These are phyloP conservation scores for Parazoanthus darwini DNA, from an alignment of 92 coral and sea anemone genomes.

Conservation along the genomic window DNA sequence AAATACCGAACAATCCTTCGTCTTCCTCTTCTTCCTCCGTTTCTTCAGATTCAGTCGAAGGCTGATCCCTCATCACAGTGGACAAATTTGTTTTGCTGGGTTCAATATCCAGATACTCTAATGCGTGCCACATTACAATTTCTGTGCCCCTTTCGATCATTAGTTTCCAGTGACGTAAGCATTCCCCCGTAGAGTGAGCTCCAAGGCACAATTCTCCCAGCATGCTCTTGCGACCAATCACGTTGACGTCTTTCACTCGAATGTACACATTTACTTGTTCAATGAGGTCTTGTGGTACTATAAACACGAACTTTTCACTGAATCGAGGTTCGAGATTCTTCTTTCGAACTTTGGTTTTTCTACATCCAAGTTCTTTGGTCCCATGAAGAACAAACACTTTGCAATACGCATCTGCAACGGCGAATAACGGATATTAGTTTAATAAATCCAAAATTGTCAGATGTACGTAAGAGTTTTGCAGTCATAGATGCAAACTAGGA, in stretches of 20 bases:
- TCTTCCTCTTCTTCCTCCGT: slow-evolving; percentile 78
- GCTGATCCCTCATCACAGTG: slow-evolving; percentile 74
- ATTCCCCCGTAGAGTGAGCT: slow-evolving; percentile 77
- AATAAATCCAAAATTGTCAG: no score
- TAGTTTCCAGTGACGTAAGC: slow-evolving; percentile 81
- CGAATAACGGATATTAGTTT: background rate
- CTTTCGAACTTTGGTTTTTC: slow-evolving; percentile 74
- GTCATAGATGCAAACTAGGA: background rate
- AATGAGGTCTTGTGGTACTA: slow-evolving; percentile 62
- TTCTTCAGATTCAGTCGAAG: slow-evolving; percentile 66
- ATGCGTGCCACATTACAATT: slow-evolving; percentile 85
- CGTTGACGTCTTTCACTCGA: slow-evolving; percentile 86
- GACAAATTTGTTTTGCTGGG: slow-evolving; percentile 81
- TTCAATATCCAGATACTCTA: slow-evolving; percentile 74
- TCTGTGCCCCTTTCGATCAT: slow-evolving; percentile 67
- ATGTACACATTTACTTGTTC: slow-evolving; percentile 77
- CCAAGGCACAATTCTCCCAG: slow-evolving; percentile 86
- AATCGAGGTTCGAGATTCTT: slow-evolving; percentile 86
- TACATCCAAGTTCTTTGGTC: slow-evolving; percentile 64
- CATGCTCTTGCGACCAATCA: slow-evolving; percentile 72
- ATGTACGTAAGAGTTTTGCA: no score
- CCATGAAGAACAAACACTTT: slow-evolving; percentile 88
- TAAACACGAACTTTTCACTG: slow-evolving; percentile 67
- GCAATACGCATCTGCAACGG: slow-evolving; percentile 79
- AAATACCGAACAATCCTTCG: slow-evolving; percentile 65